Evolutionary conservation across 1,140 invertebrate genomes (phyloP), one percentile per base, ranked within the genome.

Genomic region (Panulirus ornatus): DNA sequence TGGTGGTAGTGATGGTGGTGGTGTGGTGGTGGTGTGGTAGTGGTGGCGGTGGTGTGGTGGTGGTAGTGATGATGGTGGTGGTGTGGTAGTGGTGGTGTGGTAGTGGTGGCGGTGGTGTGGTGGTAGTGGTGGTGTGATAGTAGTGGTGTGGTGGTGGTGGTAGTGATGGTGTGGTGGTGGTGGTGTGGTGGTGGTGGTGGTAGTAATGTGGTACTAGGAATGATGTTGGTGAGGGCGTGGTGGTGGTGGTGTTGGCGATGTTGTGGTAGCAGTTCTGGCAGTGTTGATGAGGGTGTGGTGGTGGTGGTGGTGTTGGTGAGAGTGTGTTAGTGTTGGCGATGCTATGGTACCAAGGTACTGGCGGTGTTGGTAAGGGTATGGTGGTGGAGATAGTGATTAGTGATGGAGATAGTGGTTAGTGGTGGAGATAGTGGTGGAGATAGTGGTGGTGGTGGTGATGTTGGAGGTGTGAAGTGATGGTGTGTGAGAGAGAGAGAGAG

Each of bases 221-320:
- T n/a, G 58, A 36, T 38, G 71, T 14, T 14, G 34, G 34, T 75
- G 71, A 22, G 19, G 6, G 36, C 38, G 71, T 6, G 22, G 58
- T 58, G 71, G 47, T 51, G 71, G 47, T 58, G 44, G 51, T 54
- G 73, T 44, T 76, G 84, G 27, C 40, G 40, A 73, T n/a, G 70
- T 9, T 36, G 34, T n/a, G 27, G 47, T 51, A 40, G 47, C 40
- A 73, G 42, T 44, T 40, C 19, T 73, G 34, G 22, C 51, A 27
- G 63, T 51, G 38, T 5, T 73, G 66, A 22, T 71, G 47, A 22
- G 34, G 30, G 27, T 34, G 70, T 86, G 71, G 27, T 27, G 40
- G 19, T 75, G 73, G n/a, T n/a, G n/a, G n/a, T n/a, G n/a, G n/a
- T n/a, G n/a, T n/a, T 47, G 44, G 44, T 47, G 44, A 11, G 5